Evolutionary conservation across 2,797 vertebrate species (phyloP), one percentile per base, ranked within the genome.

Genomic region (Xyrichtys novacula): DNA sequence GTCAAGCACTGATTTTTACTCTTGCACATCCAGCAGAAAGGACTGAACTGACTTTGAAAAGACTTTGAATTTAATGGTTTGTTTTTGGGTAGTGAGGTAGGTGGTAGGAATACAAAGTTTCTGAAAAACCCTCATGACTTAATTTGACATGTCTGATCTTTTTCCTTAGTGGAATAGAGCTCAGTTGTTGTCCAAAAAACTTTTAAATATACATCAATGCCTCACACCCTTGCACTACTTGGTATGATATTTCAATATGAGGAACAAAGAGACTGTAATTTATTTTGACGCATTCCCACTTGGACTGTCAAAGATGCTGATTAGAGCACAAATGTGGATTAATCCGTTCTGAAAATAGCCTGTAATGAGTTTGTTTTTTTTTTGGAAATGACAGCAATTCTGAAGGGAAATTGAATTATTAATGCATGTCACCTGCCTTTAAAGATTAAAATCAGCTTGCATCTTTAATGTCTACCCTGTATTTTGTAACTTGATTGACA

Each of bases 21-120:
- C 23, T 2, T 22, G 12, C 49, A 52, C 7, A 50, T 17, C 11
- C 26, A 42, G 47, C 47, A 52, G 32, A 52, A 26, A 48, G 14
- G 9, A 42, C n/a, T 7, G 4, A 39, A 11, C 25, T 40, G 5
- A 16, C 25, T 49, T 6, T 28, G 23, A 12, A 7, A 11, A 26
- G 5, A 23, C 20, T 47, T 16, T 31, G 29, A 20, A 5, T 22
- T 26, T 39, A 20, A 48, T 38, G 17, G 12, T 49, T n/a, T 46
- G 22, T 46, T 46, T 26, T 7, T 7, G 14, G 44, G 22, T 25
- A 46, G 44, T 25, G 54, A 9, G 10, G 54, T 25, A 57, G 28
- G 28, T 50, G 48, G 48, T 50, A 32, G 28, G 16, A 32, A 50
- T 31, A 19, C 26, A 50, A 50, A 46, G 22, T 46, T n/a, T 46